Percentiles rank a stretch among this genome's conserved stretches.
Evolutionary conservation across 2,113 vertebrate species (phyloP).

Genomic region (Pterocles burchelli): DNA sequence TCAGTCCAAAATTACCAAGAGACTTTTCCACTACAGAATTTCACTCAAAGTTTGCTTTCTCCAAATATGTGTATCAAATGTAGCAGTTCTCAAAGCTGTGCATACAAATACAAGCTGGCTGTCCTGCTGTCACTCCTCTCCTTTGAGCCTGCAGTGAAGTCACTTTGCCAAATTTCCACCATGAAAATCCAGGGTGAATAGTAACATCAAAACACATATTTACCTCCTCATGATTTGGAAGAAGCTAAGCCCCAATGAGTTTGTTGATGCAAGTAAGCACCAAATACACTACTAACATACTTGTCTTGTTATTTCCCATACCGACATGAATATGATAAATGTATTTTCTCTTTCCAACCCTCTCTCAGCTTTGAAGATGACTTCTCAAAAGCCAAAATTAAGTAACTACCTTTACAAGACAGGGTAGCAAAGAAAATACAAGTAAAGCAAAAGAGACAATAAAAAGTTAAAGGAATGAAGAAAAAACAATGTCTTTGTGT

Average conservation of each 20-base stretch:
- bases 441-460: neutral
- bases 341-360: neutral
- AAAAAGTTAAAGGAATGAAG: neutral
- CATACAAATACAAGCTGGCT: neutral
- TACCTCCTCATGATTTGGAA: neutral
- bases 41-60: neutral
- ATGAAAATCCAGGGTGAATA: neutral
- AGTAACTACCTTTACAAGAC: neutral
- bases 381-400: neutral
- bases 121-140: neutral
- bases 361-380: neutral
- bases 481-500: neutral
- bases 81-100: neutral
- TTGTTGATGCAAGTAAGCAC: neutral
- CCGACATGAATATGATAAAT: neutral
- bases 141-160: neutral
- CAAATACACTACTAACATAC: neutral
- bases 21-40: neutral
- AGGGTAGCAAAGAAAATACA: neutral
- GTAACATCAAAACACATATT: rapidly evolving
- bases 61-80: neutral
- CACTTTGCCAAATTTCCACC: neutral
- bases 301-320: neutral
- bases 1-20: neutral
- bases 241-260: neutral